phyloP scores from a whole-genome alignment of 2,888 invertebrate genomes.

The Autographa gamma region DNA sequence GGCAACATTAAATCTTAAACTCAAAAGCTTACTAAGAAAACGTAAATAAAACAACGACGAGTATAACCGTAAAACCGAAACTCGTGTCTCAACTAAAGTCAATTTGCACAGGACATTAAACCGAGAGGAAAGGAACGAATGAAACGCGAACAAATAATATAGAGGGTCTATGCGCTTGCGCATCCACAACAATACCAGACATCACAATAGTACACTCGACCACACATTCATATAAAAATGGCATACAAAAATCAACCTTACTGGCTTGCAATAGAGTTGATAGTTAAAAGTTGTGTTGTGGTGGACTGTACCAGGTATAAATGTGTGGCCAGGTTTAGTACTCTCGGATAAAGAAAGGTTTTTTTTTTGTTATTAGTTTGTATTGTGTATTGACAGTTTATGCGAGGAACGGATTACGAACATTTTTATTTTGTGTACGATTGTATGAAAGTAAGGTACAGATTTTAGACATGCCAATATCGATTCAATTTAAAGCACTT shows the following conservation, averaged over 20 bases:
- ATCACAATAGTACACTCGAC: constrained; percentile 44
- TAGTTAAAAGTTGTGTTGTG: background rate
- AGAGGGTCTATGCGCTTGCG: constrained; percentile 42
- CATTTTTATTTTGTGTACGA: background rate
- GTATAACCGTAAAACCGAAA: constrained; percentile 11
- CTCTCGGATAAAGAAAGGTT: background rate
- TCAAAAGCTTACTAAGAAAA: background rate
- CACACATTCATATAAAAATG: constrained; percentile 1
- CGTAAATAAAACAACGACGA: constrained; percentile 14
- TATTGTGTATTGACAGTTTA: background rate
- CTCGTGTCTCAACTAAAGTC: constrained; percentile 22
- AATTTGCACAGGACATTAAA: constrained; percentile 45
- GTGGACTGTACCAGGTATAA: background rate
- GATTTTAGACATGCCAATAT: too few relatives aligned
- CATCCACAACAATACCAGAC: constrained; percentile 53
- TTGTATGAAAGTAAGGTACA: too few relatives aligned
- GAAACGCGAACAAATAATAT: constrained; percentile 48
- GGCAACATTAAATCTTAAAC: background rate
- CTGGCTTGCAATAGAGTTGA: background rate
- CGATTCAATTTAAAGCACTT: too few relatives aligned
- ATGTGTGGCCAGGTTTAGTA: background rate
- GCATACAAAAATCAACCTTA: background rate
- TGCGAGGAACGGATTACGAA: background rate
- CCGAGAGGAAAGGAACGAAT: constrained; percentile 26
- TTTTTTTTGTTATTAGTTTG: constrained; percentile 9